These are phyloP conservation scores for Microcebus lehilahytsara DNA, from an alignment of 2,113 vertebrate species.

Conservation along the genomic window DNA sequence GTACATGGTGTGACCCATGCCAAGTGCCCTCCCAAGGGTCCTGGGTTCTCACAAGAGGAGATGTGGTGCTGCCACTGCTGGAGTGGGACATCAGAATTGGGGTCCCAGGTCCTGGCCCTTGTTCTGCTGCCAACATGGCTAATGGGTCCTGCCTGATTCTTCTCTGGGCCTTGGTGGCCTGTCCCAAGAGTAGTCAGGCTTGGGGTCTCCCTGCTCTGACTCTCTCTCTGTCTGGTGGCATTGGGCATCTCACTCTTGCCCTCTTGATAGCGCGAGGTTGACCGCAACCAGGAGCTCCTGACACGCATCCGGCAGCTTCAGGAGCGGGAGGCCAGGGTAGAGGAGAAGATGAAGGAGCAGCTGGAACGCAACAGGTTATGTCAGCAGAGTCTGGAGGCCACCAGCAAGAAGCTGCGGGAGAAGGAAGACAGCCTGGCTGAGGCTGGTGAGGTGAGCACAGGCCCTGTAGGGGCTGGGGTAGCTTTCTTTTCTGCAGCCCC, in stretches of 20 bases:
- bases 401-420: slow-evolving; percentile 89
- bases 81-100: rapidly evolving
- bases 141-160: background rate
- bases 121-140: background rate
- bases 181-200: rapidly evolving
- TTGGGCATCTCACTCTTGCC: background rate
- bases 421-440: slow-evolving; percentile 86
- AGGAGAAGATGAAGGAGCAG: slow-evolving; percentile 88
- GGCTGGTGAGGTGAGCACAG: slow-evolving; percentile 88
- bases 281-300: slow-evolving; percentile 93
- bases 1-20: background rate
- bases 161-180: background rate
- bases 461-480: rapidly evolving
- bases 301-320: slow-evolving; percentile 89
- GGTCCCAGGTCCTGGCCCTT: background rate
- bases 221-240: background rate
- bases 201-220: rapidly evolving
- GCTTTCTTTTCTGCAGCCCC: background rate
- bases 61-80: rapidly evolving
- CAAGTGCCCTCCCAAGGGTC: background rate
- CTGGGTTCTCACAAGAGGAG: background rate
- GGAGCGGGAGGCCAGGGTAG: slow-evolving; percentile 86
- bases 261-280: slow-evolving; percentile 88
- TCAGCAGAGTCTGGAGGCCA: slow-evolving; percentile 86
- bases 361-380: slow-evolving; percentile 84